Evolutionary conservation across 2,113 vertebrate species (phyloP), one percentile per base, ranked within the genome.

Genomic region (Pterocles gutturalis): DNA sequence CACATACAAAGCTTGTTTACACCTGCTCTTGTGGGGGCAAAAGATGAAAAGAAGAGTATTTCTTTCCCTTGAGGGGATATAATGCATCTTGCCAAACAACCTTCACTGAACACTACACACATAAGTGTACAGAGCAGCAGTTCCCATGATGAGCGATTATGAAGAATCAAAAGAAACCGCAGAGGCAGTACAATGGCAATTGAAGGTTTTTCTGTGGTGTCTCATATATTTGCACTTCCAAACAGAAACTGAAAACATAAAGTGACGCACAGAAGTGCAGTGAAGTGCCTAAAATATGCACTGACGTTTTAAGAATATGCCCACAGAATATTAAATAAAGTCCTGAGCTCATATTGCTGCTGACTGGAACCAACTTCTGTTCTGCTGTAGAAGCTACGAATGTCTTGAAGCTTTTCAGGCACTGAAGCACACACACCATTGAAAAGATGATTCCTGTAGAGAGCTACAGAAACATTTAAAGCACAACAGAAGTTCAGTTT

Each of bases 261-360:
- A 93, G 85, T 94, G 93, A 93, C 3, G 43, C 90, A 93, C 65
- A 93, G 70, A 93, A 94, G 66, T 87, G 67, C 87, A 90, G 45
- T 70, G 75, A 91, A 96, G 76, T 79, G 76, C 84, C 93, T 93
- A 92, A 96, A 95, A 96, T 95, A 82, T 86, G 80, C 80, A 66
- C 57, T 95, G 97, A 95, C 2, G 21, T 95, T 95, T 93, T 79
- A 91, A 83, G 83, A 89, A 72, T 90, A 79, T 93, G 90, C 66
- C 61, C 55, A 86, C 45, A 72, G 96, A 96, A 96, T 97, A 95
- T 92, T 93, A 94, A 96, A 29, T 91, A 84, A 83, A 83, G 61
- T 26, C 69, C 26, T 1, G 2, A 62, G 70, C 71, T 89, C 33
- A 17, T 66, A 43, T 26, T 87, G 76, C 64, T 95, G 72, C 67